These are phyloP conservation scores for Rhodinocichla rosea DNA, from an alignment of 2,113 vertebrate species.

Conservation along the genomic window DNA sequence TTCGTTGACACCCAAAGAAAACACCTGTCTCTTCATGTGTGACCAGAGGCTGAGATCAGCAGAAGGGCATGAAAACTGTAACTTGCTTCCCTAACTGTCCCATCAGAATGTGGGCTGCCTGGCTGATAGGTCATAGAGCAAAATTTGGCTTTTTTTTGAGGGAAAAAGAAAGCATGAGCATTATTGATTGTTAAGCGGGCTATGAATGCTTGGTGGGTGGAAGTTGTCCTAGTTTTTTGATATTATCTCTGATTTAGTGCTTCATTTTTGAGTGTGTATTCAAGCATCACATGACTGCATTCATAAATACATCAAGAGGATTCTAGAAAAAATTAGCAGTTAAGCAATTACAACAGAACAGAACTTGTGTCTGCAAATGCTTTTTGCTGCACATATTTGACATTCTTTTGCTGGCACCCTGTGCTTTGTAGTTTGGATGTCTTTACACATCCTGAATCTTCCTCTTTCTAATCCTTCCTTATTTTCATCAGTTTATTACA, in stretches of 20 bases:
- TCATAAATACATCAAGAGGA: neutral
- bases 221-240: neutral
- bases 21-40: constrained; percentile 2
- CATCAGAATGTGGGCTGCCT: neutral
- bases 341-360: constrained; percentile 18
- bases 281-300: neutral
- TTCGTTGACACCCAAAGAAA: constrained; percentile 2
- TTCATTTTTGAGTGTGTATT: neutral
- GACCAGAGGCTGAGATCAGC: neutral
- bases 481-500: constrained; percentile 8
- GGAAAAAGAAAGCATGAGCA: neutral
- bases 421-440: neutral
- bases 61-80: neutral
- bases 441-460: neutral
- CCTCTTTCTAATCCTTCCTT: neutral
- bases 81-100: neutral
- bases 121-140: neutral
- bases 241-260: neutral
- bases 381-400: constrained; percentile 21
- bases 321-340: constrained; percentile 6
- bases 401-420: neutral
- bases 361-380: neutral
- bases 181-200: neutral
- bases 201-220: neutral
- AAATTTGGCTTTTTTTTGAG: neutral